Evolutionary conservation across 1,140 invertebrate genomes (phyloP).

Genomic region (Chrysopa pallens): DNA sequence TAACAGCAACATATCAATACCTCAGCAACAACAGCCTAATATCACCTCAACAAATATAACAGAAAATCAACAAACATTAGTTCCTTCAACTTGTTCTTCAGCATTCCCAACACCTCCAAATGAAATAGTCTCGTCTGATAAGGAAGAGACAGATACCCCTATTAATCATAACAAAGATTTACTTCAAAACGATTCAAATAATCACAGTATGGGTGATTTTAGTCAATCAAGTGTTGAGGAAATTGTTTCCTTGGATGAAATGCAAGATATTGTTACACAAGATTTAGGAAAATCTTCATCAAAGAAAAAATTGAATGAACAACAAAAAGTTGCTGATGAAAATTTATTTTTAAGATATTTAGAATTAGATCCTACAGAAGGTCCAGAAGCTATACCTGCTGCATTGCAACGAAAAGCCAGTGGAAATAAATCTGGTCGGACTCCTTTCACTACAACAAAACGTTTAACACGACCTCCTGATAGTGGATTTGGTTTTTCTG

Average conservation of each 20-base stretch:
- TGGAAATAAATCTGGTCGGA: constrained; percentile 42
- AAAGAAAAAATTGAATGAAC: constrained; percentile 23
- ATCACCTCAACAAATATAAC: constrained; percentile 2
- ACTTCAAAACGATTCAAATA: too few species aligned
- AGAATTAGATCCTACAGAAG: constrained; percentile 50
- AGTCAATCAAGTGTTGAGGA: constrained; percentile 20
- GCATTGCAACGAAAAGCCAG: constrained; percentile 25
- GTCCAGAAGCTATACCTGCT: constrained; percentile 31
- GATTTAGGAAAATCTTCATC: constrained; percentile 9
- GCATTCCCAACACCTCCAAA: background rate
- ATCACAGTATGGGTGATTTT: background rate
- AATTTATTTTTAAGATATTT: constrained; percentile 58
- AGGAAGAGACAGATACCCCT: too few species aligned
- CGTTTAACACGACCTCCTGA: constrained; percentile 35
- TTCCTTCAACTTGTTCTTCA: constrained; percentile 2
- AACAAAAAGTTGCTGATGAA: constrained; percentile 47
- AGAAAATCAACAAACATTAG: background rate
- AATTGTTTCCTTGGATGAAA: constrained; percentile 14
- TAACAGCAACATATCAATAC: too few species aligned
- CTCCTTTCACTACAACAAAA: constrained; percentile 64
- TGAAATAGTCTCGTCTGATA: too few species aligned
- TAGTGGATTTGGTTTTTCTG: constrained; percentile 65
- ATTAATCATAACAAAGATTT: too few species aligned
- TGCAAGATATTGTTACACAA: constrained; percentile 12
- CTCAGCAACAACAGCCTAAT: too few species aligned